These are phyloP conservation scores for Nasonia giraulti DNA, from an alignment of 1,140 invertebrate genomes.

Conservation along the genomic window DNA sequence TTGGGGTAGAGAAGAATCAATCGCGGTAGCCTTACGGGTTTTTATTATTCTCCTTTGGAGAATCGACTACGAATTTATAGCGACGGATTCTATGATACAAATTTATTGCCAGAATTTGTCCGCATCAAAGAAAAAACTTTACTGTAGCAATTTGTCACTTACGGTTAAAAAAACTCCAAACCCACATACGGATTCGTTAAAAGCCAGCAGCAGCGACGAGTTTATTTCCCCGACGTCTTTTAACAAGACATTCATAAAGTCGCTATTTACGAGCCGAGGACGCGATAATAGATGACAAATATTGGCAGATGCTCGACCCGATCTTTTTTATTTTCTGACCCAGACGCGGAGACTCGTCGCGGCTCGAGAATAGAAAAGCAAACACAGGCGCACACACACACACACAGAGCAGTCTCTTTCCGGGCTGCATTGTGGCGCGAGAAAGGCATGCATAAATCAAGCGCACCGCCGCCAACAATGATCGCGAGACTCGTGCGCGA, in stretches of 20 bases:
- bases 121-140: neutral
- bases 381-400: neutral
- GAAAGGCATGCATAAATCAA: constrained; percentile 72
- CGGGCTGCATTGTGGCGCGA: constrained; percentile 59
- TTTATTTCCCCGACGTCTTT: constrained; percentile 45
- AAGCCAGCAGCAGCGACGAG: constrained; percentile 5
- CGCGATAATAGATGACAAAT: constrained; percentile 74
- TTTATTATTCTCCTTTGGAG: too few relatives aligned
- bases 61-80: too few relatives aligned
- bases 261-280: constrained; percentile 65
- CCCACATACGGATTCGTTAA: neutral
- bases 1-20: too few relatives aligned
- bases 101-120: neutral
- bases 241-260: constrained; percentile 67
- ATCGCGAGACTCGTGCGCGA: constrained; percentile 48
- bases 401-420: constrained; percentile 64
- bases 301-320: constrained; percentile 73
- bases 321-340: constrained; percentile 52
- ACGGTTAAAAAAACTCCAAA: neutral
- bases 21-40: too few relatives aligned
- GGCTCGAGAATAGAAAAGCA: constrained; percentile 63
- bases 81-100: neutral
- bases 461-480: constrained; percentile 60
- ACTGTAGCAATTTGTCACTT: constrained; percentile 3
- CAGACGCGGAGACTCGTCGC: neutral